phyloP scores from a whole-genome alignment of 1,140 invertebrate genomes.

The Drosophila pseudoobscura region DNA sequence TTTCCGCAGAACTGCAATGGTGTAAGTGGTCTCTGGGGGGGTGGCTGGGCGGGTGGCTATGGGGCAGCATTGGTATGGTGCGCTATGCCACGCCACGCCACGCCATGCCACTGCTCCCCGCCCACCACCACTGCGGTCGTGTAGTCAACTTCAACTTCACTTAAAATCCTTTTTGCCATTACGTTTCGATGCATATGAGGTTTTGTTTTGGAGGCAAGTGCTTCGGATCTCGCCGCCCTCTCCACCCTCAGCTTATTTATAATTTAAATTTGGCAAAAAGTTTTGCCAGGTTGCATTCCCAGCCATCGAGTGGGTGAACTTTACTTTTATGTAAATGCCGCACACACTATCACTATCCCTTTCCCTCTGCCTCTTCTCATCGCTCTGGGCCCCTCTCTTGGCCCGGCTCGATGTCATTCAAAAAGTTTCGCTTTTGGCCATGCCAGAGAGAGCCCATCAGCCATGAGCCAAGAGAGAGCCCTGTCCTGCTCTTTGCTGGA shows the following conservation, averaged over 20 bases:
- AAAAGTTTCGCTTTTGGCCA: constrained; percentile 53
- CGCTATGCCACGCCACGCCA: too few species aligned
- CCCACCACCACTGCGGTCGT: constrained; percentile 53
- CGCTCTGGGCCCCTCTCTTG: background rate
- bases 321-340: constrained; percentile 81
- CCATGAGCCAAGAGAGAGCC: constrained; percentile 35
- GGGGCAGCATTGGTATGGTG: background rate
- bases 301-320: constrained; percentile 78
- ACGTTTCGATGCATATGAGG: constrained; percentile 81
- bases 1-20: constrained; percentile 60
- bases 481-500: constrained; percentile 1
- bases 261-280: constrained; percentile 81
- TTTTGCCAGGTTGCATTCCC: constrained; percentile 75
- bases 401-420: constrained; percentile 71
- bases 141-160: constrained; percentile 82
- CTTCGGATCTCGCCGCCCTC: background rate
- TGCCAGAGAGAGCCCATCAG: too few species aligned
- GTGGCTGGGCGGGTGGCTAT: constrained; percentile 6
- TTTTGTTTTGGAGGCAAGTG: constrained; percentile 69
- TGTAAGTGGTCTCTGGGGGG: constrained; percentile 67
- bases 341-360: constrained; percentile 31
- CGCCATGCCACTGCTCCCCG: constrained; percentile 22
- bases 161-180: constrained; percentile 81
- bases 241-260: constrained; percentile 66
- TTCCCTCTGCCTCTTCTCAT: background rate